Evolutionary conservation across 2,797 vertebrate species (phyloP).

Genomic region (Pelochelys cantorii): DNA sequence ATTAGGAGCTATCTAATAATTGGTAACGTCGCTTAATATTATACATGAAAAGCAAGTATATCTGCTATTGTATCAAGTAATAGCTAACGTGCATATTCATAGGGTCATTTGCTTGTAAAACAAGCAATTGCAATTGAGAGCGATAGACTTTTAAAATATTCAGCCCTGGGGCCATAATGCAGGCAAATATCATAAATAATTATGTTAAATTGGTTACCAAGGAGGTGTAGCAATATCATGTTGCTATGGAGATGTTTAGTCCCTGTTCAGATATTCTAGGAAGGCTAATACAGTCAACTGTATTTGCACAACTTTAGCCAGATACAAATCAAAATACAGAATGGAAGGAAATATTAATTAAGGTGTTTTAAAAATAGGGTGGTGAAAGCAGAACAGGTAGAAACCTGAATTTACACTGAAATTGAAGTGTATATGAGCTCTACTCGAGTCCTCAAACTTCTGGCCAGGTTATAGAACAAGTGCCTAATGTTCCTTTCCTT

Average conservation of each 20-base stretch:
- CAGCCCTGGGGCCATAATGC: constrained; percentile 45
- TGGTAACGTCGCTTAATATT: not conserved
- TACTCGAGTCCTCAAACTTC: not conserved
- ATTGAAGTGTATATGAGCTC: rapidly evolving
- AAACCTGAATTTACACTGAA: not conserved
- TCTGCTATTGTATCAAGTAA: constrained; percentile 25
- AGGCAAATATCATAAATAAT: constrained; percentile 68
- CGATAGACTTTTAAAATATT: constrained; percentile 46
- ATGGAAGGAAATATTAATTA: not conserved
- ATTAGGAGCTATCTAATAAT: constrained; percentile 10
- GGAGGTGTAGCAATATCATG: constrained; percentile 38
- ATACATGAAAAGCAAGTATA: not conserved
- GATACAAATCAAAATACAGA: not conserved
- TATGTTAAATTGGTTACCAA: constrained; percentile 67
- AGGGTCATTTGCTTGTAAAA: constrained; percentile 52
- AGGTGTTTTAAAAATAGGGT: not conserved
- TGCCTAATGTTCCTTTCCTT: not conserved
- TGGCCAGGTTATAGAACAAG: not conserved
- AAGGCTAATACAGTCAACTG: constrained; percentile 20
- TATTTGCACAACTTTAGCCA: not conserved
- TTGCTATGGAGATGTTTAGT: constrained; percentile 70
- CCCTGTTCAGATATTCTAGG: constrained; percentile 19
- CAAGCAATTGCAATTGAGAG: constrained; percentile 22
- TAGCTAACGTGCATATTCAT: constrained; percentile 23
- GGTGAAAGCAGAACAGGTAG: not conserved